Evolutionary conservation across 1,140 invertebrate species (phyloP).

Genomic region (Rhagoletis pomonella): DNA sequence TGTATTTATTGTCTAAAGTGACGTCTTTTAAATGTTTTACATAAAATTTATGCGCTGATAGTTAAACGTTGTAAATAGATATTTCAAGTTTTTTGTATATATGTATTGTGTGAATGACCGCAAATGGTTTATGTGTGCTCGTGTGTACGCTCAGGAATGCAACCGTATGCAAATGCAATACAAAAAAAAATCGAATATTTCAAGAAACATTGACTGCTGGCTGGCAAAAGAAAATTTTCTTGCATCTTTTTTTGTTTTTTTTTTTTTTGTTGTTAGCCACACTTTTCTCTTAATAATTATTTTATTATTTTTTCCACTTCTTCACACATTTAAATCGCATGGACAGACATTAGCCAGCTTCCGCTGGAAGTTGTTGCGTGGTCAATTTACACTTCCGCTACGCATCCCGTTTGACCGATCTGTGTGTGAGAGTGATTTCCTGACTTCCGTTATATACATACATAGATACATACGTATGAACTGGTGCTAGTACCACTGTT

Average conservation of each 20-base stretch:
- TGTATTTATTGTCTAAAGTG: neutral
- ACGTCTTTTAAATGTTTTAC: neutral
- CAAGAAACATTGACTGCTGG: neutral
- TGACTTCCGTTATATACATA: neutral
- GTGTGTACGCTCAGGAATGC: neutral
- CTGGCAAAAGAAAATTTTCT: too few relatives aligned
- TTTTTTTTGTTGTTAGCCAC: too few relatives aligned
- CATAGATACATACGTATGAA: too few relatives aligned
- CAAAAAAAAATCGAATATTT: neutral
- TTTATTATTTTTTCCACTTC: neutral
- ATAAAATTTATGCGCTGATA: neutral
- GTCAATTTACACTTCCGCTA: constrained; percentile 29
- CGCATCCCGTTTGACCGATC: neutral
- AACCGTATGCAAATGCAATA: neutral
- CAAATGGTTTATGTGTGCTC: neutral
- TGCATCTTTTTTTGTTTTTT: too few relatives aligned
- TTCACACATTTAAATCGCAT: neutral
- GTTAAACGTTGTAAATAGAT: neutral
- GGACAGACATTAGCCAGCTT: neutral
- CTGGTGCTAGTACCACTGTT: too few relatives aligned
- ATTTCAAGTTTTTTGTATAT: too few relatives aligned
- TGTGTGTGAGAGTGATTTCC: constrained; percentile 30
- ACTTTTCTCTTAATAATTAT: neutral
- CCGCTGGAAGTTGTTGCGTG: constrained; percentile 27
- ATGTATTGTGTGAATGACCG: constrained; percentile 35